A percentile compares a stretch with the other conserved stretches of the same genome.
phyloP scores from a whole-genome alignment of 2,113 vertebrate genomes.

The Globicephala melas region DNA sequence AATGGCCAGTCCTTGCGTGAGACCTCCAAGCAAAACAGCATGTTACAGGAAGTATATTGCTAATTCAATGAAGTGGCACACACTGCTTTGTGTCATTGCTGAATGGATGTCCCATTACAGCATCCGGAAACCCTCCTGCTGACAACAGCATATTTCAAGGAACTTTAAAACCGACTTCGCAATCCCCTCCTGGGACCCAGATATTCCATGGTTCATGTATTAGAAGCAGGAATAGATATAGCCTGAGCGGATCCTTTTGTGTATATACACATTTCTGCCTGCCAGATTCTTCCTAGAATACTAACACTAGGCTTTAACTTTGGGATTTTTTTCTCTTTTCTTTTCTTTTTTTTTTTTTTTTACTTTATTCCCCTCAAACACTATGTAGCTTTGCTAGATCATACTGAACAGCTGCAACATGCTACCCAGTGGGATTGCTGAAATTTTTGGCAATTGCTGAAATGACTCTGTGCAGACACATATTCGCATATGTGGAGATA shows the following conservation, averaged over 20 bases:
- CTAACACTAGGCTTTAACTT: constrained; percentile 20
- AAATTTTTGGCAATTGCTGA: constrained; percentile 66
- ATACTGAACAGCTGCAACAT: constrained; percentile 64
- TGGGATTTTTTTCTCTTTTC: not conserved
- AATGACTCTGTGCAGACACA: constrained; percentile 68
- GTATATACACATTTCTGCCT: constrained; percentile 16
- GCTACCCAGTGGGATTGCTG: constrained; percentile 62
- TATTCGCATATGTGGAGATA: constrained; percentile 66
- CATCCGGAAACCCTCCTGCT: constrained; percentile 27
- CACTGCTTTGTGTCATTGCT: not conserved
- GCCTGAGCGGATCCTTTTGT: not conserved
- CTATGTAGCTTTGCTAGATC: constrained; percentile 36
- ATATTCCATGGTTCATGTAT: not conserved
- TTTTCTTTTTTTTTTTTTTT: not conserved
- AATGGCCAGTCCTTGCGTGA: not conserved
- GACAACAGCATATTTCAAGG: constrained; percentile 51
- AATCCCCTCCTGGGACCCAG: not conserved
- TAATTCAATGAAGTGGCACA: not conserved
- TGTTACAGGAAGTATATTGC: not conserved
- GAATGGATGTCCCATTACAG: not conserved
- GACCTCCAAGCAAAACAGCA: constrained; percentile 7
- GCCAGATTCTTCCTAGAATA: constrained; percentile 19
- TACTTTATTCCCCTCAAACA: not conserved
- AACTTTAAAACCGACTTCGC: constrained; percentile 40
- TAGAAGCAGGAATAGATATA: not conserved